phyloP scores from a whole-genome alignment of 2,797 vertebrate species.

The Echiichthys vipera region DNA sequence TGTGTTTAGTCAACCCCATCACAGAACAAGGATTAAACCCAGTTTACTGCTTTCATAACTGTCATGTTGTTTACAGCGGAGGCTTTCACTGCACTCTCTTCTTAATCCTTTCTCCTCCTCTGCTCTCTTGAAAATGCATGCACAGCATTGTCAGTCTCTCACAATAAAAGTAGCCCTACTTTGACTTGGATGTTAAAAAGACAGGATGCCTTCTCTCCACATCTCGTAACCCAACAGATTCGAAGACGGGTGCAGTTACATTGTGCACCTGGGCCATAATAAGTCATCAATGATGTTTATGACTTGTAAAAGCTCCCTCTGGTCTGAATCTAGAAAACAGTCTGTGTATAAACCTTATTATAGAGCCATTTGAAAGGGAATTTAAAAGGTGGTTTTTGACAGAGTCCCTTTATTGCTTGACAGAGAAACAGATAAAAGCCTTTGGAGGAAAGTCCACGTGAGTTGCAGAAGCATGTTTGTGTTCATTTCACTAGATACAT shows the following conservation, averaged over 20 bases:
- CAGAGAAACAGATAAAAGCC: not conserved
- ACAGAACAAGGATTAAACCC: conserved; percentile 44
- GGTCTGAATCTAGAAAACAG: conserved; percentile 35
- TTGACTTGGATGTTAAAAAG: conserved; percentile 54
- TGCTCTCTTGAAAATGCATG: conserved; percentile 37
- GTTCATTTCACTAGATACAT: not conserved
- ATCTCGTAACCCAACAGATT: conserved; percentile 29
- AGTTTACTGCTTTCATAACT: conserved; percentile 61
- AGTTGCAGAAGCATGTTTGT: conserved; percentile 6
- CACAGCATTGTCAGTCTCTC: conserved; percentile 44
- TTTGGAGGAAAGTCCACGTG: not conserved
- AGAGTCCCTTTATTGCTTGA: conserved; percentile 26
- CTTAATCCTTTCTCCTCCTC: conserved; percentile 56
- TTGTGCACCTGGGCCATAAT: conserved; percentile 37
- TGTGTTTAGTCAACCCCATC: conserved; percentile 46
- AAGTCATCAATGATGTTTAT: conserved; percentile 72
- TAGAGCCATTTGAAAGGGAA: conserved; percentile 36
- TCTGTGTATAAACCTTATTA: conserved; percentile 46
- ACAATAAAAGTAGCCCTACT: conserved; percentile 44
- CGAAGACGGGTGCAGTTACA: conserved; percentile 26
- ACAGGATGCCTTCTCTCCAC: not conserved
- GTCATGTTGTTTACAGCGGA: conserved; percentile 71
- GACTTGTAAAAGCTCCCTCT: conserved; percentile 56
- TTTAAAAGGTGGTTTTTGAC: conserved; percentile 29
- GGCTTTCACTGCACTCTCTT: conserved; percentile 61